Evolutionary conservation across 2,797 vertebrate species (phyloP).

Genomic region (Enteromius unitaeniatus): DNA sequence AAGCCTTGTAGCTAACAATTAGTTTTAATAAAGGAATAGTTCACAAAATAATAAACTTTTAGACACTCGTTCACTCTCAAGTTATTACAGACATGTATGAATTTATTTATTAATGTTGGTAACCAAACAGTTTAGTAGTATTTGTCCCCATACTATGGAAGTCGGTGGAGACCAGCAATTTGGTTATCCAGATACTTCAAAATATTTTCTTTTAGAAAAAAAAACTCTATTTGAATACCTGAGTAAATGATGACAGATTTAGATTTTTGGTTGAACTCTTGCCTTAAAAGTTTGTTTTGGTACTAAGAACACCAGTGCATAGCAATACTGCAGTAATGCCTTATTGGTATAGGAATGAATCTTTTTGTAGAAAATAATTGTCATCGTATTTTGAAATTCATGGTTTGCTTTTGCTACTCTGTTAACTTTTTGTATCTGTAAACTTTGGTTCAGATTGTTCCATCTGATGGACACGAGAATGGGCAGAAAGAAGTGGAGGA

Average conservation of each 20-base stretch:
- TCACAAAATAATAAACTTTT: not conserved
- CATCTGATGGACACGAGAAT: slow-evolving; percentile 86
- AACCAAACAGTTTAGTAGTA: not conserved
- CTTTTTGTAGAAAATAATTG: not conserved
- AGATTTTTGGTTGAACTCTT: not conserved
- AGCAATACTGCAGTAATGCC: not conserved
- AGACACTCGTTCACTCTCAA: not conserved
- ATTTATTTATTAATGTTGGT: not conserved
- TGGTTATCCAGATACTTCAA: not conserved
- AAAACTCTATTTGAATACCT: not conserved
- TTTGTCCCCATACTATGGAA: not conserved
- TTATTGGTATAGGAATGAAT: not conserved
- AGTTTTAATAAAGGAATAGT: not conserved
- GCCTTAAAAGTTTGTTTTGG: not conserved
- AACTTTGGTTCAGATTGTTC: slow-evolving; percentile 78
- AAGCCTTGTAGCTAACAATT: not conserved
- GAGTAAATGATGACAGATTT: not conserved
- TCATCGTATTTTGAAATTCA: not conserved
- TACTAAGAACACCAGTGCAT: not conserved
- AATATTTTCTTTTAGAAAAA: not conserved
- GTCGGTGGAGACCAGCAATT: not conserved
- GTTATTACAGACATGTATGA: not conserved
- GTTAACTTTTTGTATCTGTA: not conserved
- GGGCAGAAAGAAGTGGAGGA: slow-evolving; percentile 79
- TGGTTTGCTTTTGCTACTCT: not conserved